A percentile compares a stretch with the other conserved stretches of the same genome.
Conservation (phyloP, 2,113 vertebrate species). For the Aramus guarauna region DNA sequence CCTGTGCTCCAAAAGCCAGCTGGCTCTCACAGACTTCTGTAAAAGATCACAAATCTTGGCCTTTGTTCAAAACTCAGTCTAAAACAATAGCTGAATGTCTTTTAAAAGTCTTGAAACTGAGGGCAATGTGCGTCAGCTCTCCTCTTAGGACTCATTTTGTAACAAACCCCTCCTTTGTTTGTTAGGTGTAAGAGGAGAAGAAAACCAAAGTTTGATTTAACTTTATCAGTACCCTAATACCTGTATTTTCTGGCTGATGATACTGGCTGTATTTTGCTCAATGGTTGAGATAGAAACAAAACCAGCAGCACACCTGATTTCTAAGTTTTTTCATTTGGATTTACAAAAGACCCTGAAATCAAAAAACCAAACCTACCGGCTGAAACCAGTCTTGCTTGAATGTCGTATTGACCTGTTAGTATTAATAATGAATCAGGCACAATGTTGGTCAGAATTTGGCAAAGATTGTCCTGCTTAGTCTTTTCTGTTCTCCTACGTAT, state of each 20-base stretch:
- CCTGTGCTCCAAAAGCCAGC: neutral
- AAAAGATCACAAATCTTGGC: neutral
- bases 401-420: neutral
- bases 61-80: neutral
- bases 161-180: neutral
- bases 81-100: neutral
- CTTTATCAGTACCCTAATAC: neutral
- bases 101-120: neutral
- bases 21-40: neutral
- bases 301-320: neutral
- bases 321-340: neutral
- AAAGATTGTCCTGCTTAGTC: neutral
- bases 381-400: neutral
- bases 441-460: neutral
- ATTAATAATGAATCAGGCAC: neutral
- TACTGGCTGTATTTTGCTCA: neutral
- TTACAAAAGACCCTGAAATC: neutral
- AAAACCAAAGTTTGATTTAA: neutral
- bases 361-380: neutral
- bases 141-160: neutral
- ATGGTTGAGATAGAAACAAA: neutral
- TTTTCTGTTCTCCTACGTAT: neutral
- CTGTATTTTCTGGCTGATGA: neutral
- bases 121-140: neutral
- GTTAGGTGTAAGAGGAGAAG: neutral